Evolutionary conservation across 2,888 invertebrate species (phyloP).

Genomic region (Galerucella calmariensis): DNA sequence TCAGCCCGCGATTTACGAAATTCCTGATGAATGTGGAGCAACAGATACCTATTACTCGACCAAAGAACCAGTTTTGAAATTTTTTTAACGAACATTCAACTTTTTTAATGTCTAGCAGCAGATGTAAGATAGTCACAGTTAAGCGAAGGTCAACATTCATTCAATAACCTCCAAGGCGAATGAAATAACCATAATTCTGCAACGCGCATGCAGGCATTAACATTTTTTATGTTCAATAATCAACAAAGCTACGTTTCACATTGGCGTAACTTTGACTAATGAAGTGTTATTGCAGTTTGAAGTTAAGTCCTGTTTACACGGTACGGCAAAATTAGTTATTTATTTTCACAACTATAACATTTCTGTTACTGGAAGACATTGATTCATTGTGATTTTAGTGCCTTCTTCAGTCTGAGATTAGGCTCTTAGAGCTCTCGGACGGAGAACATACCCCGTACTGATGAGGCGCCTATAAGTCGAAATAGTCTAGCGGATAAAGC

Average conservation of each 20-base stretch:
- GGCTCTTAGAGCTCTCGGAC: no score
- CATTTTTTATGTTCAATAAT: conserved; percentile 1
- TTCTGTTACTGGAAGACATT: no score
- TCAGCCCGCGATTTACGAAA: conserved; percentile 1
- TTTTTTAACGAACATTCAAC: background rate
- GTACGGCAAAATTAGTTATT: background rate
- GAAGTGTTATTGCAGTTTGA: background rate
- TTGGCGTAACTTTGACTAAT: background rate
- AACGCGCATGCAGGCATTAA: background rate
- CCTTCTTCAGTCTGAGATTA: no score
- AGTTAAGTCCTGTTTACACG: background rate
- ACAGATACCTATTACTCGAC: background rate
- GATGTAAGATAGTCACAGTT: conserved; percentile 18
- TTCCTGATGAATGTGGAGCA: conserved; percentile 11
- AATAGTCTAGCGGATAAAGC: no score
- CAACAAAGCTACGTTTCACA: background rate
- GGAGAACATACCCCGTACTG: no score
- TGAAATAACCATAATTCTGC: conserved; percentile 12
- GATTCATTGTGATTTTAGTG: no score
- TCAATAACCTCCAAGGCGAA: conserved; percentile 18
- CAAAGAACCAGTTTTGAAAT: conserved; percentile 10
- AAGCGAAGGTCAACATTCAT: conserved; percentile 27
- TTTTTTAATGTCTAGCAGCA: background rate
- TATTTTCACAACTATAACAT: no score
- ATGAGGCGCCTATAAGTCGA: no score